Base-by-base conservation (phyloP, 2,888 invertebrate genomes). In the Agapetus fuscipes region DNA sequence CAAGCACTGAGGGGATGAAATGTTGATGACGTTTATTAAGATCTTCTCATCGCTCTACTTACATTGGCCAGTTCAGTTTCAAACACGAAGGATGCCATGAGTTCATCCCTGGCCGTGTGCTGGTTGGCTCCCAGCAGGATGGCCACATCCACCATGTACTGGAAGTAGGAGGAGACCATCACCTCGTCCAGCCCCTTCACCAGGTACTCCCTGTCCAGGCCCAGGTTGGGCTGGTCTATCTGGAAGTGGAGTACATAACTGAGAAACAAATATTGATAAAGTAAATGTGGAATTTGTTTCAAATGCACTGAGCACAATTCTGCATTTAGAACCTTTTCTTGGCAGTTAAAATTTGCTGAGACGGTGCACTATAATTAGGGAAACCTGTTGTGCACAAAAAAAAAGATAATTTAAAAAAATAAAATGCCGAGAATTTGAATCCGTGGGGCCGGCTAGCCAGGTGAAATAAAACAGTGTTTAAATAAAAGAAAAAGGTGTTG, bases 111-210 rank as follows among this genome's bases (percentile, higher is more conserved):
- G 1, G 54, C 53, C 2, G 3, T n/a, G 3, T 25, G 27, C 34
- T 35, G 43, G 14, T 51, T 41, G 7, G 54, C 54, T 3, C 56
- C 56, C 25, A 55, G 50, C 10, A 48, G 28, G 11, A 53, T 48
- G 2, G 52, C 51, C 9, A 53, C 39, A 35, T 54, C 53, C 11
- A 51, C 50, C 50, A 51, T 49, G 29, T 52, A 53, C n/a, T 52
- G 48, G 20, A 46, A 50, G 43, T 53, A 53, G 5, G 51, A 51
- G 14, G 48, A 30, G 1, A 52, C 50, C 13, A 49, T 20, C 5
- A 43, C 41, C 17, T 51, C 48, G 2, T 49, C 34, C 2, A 45
- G 30, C 9, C 50, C 49, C 32, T 49, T 46, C 2, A 49, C 36
- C n/a, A 53, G 37, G 43, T 44, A 51, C 25, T 50, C 49, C 13